Percentiles rank a stretch among this genome's conserved stretches.
phyloP scores from a whole-genome alignment of 2,113 vertebrate genomes.

The Anoura caudifer region DNA sequence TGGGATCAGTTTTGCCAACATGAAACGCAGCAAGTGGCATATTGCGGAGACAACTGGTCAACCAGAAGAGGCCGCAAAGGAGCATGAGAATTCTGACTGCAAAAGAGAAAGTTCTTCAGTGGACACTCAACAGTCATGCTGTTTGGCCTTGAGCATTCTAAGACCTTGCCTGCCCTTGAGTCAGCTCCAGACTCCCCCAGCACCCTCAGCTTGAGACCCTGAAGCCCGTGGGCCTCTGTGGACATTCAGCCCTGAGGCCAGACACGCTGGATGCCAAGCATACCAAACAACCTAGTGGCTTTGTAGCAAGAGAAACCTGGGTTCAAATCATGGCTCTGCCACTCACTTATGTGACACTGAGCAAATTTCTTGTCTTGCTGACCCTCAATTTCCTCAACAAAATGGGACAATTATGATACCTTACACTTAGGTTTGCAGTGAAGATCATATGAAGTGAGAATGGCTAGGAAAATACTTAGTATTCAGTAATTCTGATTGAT shows the following conservation, averaged over 20 bases:
- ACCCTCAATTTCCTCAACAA: not conserved
- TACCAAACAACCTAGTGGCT: too few relatives aligned
- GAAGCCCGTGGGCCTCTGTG: not conserved
- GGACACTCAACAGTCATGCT: accelerated
- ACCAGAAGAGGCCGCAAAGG: not conserved
- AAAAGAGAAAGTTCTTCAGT: not conserved
- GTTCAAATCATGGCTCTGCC: not conserved
- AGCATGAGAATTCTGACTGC: not conserved
- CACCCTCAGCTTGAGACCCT: not conserved
- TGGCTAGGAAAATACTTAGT: not conserved
- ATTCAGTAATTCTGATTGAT: not conserved
- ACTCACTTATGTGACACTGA: not conserved
- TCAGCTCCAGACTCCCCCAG: not conserved
- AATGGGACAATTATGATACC: not conserved
- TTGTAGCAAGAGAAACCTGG: not conserved
- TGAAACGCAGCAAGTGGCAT: not conserved
- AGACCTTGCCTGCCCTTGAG: not conserved
- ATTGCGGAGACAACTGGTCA: not conserved
- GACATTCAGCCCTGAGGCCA: not conserved
- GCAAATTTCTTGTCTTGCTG: not conserved
- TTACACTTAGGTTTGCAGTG: not conserved
- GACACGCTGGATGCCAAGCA: not conserved
- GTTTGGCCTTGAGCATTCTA: too few relatives aligned
- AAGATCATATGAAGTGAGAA: not conserved
- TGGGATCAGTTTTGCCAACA: not conserved